Percentiles rank a stretch among this genome's conserved stretches.
These are phyloP conservation scores for Boleophthalmus pectinirostris DNA, from an alignment of 2,113 vertebrate genomes.

Conservation along the genomic window DNA sequence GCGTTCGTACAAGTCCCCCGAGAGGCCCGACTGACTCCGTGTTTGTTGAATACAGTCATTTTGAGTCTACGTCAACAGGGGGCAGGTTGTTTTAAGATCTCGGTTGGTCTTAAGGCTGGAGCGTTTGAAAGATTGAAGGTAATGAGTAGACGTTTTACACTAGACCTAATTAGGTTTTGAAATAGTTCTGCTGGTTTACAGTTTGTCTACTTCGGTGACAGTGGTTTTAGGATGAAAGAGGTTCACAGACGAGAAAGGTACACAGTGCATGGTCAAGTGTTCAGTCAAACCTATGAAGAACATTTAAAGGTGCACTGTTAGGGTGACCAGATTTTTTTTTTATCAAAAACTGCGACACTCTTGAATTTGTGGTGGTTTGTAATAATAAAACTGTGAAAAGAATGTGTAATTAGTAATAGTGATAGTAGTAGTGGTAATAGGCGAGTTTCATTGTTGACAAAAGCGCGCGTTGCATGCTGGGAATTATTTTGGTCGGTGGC, in stretches of 20 bases:
- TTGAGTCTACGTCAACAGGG: conserved; percentile 62
- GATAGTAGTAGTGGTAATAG: no score
- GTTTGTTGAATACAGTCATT: conserved; percentile 71
- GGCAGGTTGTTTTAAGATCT: conserved; percentile 57
- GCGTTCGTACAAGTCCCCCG: conserved; percentile 50
- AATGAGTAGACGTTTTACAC: not conserved
- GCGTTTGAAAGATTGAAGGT: conserved; percentile 6
- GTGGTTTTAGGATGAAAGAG: not conserved
- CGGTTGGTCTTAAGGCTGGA: conserved; percentile 43
- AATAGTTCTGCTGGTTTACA: conserved; percentile 23
- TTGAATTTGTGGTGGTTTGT: no score
- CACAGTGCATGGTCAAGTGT: not conserved
- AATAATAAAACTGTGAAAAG: no score
- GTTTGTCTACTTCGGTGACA: not conserved
- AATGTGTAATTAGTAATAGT: no score
- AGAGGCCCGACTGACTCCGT: conserved; percentile 50
- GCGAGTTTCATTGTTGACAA: no score
- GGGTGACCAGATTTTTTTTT: no score
- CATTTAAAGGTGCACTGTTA: no score
- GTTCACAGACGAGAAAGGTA: not conserved
- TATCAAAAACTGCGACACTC: no score
- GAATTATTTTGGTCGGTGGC: no score
- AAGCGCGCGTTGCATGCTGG: no score
- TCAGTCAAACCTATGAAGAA: not conserved
- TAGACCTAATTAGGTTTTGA: not conserved